Base-by-base conservation (phyloP, 1,140 invertebrate species). In the Temnothorax nylanderi region DNA sequence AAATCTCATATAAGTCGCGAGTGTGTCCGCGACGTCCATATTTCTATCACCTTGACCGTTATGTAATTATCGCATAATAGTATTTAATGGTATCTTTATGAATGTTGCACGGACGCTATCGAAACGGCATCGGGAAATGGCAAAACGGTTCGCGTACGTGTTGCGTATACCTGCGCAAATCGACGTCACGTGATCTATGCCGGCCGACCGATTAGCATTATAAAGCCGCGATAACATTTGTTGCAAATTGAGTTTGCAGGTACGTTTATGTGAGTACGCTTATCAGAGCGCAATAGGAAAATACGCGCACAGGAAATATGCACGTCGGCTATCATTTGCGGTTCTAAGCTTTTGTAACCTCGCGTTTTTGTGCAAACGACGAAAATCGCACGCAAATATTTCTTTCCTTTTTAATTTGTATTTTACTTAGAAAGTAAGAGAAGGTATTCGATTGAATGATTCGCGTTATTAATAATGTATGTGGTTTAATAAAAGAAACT, bases 141-240 rank as follows among this genome's bases (percentile, higher is more conserved):
- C 10, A 41, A 78, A 41, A 16, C 54, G 44, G 60, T 11, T 26
- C 72, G 54, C 34, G 16, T 75, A 60, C 37, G 58, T 26, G 34
- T n/a, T n/a, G 67, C 6, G 26, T 69, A 26, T 26, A 67, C 51
- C 56, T 71, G 44, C 26, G 74, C 84, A 65, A 86, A 88, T 86
- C 56, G 32, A 21, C 21, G 80, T 91, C 90, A 91, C 90, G 88
- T 90, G 90, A 90, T 87, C 81, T 51, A 11, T 16, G 18, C 49
- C 51, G 72, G 41, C 65, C 56, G 71, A 85, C 62, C 69, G 88
- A 91, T 91, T 91, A 89, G 69, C 87, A 90, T 91, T 88, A 89
- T 87, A 87, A 89, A 89, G 65, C 77, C 18, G 88, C 87, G 87
- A 91, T 92, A 92, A 92, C 85, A 87, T 90, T 89, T 91, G 87